A percentile compares a stretch with the other conserved stretches of the same genome.
These are phyloP conservation scores for Hemicordylus capensis DNA, from an alignment of 2,113 vertebrate genomes.

Conservation along the genomic window DNA sequence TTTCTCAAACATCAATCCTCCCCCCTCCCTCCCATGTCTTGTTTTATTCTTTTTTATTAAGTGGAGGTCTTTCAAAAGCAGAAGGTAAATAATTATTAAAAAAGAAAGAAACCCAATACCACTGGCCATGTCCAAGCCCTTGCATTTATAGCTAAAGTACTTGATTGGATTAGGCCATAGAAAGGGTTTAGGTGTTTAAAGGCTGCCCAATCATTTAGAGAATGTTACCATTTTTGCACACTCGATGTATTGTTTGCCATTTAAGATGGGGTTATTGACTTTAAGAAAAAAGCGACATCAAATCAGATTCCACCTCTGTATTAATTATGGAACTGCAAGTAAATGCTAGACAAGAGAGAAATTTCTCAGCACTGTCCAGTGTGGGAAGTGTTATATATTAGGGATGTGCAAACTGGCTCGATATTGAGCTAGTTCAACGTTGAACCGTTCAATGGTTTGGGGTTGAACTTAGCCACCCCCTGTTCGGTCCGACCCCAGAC, in stretches of 20 bases:
- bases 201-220: background rate
- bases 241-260: background rate
- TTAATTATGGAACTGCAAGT: background rate
- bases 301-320: background rate
- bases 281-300: background rate
- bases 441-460: no score
- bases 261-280: background rate
- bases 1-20: no score
- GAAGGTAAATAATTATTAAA: no score
- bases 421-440: no score
- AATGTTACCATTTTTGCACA: background rate
- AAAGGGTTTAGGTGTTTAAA: background rate
- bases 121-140: no score
- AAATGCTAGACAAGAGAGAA: background rate
- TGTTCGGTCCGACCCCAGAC: no score
- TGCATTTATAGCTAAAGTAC: background rate
- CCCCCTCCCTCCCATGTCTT: no score
- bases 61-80: no score
- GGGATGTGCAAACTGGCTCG: no score
- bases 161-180: background rate
- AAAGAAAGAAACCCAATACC: no score
- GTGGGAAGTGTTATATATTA: slow-evolving; percentile 3
- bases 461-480: no score
- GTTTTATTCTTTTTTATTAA: no score
- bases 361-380: background rate